Evolutionary conservation across 2,888 invertebrate genomes (phyloP), one percentile per base, ranked within the genome.

Genomic region (Drosophila monieri): DNA sequence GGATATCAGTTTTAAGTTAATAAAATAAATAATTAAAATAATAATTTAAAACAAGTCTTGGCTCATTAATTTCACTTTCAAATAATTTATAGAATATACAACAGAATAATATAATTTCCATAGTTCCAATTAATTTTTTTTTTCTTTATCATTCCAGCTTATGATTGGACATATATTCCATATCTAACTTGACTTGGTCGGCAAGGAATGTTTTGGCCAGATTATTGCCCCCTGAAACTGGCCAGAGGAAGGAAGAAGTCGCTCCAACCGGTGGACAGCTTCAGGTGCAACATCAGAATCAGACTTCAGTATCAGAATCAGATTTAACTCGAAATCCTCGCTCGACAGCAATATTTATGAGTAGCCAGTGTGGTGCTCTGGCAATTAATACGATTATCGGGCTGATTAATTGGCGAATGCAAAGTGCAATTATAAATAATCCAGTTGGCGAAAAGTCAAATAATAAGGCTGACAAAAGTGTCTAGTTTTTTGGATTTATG

Each of bases 311-410:
- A 35, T 35, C 35, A 35, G n/a, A 35, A 35, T 21, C 43, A 18
- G 43, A 21, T 43, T 43, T 6, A 43, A 21, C 21, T 43, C 12
- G 43, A 21, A 43, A 43, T 43, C 21, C 12, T 2, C 10, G 5
- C 21, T 21, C 32, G 41, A 51, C 59, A 47, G 57, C 57, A 67
- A 47, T 64, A 67, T 73, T 73, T 64, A 67, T 73, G 73, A 67
- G 60, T 44, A 56, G 46, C 48, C 43, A 51, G 32, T 1, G 15
- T 35, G 54, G n/a, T 1, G 6, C 8, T 32, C 39, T 46, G 51
- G 58, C 72, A 72, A 72, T 85, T 79, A 74, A 81, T 72, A 70
- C 78, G 84, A 85, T 76, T 85, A 77, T 77, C 83, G 66, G 76
- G 54, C 74, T 65, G 78, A 80, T 83, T 80, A 85, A 83, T 81